Evolutionary conservation across 37 sponge, comb jelly and placozoan species (phyloP), one percentile per base, ranked within the genome.

Genomic region (Spongia lamella): DNA sequence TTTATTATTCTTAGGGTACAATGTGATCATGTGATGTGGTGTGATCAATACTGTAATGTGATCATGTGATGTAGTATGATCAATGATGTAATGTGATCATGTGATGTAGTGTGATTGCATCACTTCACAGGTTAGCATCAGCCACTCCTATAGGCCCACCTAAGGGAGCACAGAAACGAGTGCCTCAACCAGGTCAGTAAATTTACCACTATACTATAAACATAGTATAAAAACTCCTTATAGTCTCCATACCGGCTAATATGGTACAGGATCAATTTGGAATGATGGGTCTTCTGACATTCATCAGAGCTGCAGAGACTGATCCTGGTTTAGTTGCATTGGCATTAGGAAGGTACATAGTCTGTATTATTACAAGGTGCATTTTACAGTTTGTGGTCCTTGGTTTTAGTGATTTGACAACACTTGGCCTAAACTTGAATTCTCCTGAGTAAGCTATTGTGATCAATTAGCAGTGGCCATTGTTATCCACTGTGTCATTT

Each of bases 201-300:
- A 61, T 19, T 40, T 22, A 21, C 29, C 39, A 21, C 67, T 26
- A 7, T 27, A 7, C 6, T 6, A 15, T 5, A 65, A 34, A 31
- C 9, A 16, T 60, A 35, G 25, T 61, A 47, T 39, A 24, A 50
- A 17, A 15, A 24, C 30, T 24, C 49, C 43, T 24, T 72, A 27
- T 62, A 77, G 74, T 90, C 17, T 87, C 91, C n/a, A 86, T 98
- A 38, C 96, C 96, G 2, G 86, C 94, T 26, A 88, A 91, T 2
- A 98, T 98, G 99, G 94, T 95, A n/a, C 94, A 85, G 59, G 96
- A 98, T 66, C 99, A 98, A 64, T 98, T 94, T 84, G 99, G 99
- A 20, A 95, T 98, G 94, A 85, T 95, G 73, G 99, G 99, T 9
- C 71, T 98, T 0, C 87, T 98, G 40, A 88, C 96, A 0, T 98